These are phyloP conservation scores for Mythimna pallens DNA, from an alignment of 2,888 invertebrate species.

Conservation along the genomic window DNA sequence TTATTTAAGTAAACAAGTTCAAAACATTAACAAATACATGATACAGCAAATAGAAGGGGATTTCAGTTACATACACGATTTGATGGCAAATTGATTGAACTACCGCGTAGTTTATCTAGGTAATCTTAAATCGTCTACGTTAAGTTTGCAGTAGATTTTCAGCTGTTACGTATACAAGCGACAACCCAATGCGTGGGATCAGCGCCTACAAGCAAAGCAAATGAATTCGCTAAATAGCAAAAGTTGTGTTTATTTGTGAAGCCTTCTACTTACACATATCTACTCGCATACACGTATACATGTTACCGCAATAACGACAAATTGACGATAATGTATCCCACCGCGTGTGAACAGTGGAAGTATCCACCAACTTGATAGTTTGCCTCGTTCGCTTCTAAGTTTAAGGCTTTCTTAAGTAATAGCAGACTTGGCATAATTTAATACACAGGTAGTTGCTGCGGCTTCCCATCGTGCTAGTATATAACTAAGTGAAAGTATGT, in stretches of 20 bases:
- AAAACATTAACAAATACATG: neutral
- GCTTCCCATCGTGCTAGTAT: neutral
- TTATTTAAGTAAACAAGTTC: neutral
- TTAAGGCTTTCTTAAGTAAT: constrained; percentile 3
- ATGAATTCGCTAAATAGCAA: neutral
- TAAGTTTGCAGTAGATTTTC: neutral
- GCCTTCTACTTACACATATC: too few relatives aligned
- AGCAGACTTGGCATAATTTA: constrained; percentile 4
- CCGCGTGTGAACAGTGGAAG: neutral
- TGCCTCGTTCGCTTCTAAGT: neutral
- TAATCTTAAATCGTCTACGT: neutral
- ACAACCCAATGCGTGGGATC: neutral
- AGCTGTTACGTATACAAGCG: neutral
- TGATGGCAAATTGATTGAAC: neutral
- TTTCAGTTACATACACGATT: neutral
- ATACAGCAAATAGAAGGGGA: neutral
- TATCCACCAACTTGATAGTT: constrained; percentile 5
- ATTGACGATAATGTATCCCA: constrained; percentile 4
- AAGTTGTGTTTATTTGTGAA: neutral
- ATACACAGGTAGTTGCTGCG: neutral
- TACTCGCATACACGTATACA: neutral
- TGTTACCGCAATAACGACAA: neutral
- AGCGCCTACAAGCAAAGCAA: neutral
- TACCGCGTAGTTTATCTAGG: too few relatives aligned
- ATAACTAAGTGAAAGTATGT: too few relatives aligned